These are phyloP conservation scores for Manis pentadactyla DNA, from an alignment of 2,797 vertebrate species.

Conservation along the genomic window DNA sequence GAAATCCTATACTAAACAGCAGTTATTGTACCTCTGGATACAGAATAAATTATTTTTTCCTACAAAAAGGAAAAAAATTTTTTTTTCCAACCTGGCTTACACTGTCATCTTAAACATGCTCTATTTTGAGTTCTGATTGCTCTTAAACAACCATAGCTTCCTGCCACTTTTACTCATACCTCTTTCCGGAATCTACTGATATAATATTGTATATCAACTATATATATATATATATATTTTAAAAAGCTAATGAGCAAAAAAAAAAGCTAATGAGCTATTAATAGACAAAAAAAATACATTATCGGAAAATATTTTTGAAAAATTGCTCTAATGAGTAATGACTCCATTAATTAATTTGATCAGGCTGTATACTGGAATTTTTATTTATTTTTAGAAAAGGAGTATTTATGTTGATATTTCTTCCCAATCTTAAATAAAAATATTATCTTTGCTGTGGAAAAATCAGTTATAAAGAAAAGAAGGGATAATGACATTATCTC, in stretches of 20 bases:
- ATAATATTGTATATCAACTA: too few species aligned
- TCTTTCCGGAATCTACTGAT: constrained; percentile 1
- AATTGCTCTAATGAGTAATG: not conserved
- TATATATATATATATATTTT: too few species aligned
- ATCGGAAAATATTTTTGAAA: too few species aligned
- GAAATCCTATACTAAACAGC: constrained; percentile 9
- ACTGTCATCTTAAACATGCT: not conserved
- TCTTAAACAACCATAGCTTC: constrained; percentile 1
- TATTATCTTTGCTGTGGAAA: too few species aligned
- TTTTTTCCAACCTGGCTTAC: constrained; percentile 1
- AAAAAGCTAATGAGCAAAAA: too few species aligned
- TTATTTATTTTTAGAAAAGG: constrained; percentile 17
- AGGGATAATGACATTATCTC: not conserved
- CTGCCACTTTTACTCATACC: not conserved
- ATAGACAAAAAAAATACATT: too few species aligned
- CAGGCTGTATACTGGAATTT: not conserved
- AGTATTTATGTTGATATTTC: constrained; percentile 20
- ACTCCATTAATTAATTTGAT: not conserved
- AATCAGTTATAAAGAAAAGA: not conserved
- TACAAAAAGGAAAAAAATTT: not conserved
- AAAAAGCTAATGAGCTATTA: too few species aligned
- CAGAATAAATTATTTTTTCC: not conserved
- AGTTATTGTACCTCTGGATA: not conserved
- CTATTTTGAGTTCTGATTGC: not conserved
- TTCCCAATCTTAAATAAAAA: constrained; percentile 27